These are phyloP conservation scores for Cryptotis parvus DNA, from an alignment of 2,113 vertebrate genomes.

Conservation along the genomic window DNA sequence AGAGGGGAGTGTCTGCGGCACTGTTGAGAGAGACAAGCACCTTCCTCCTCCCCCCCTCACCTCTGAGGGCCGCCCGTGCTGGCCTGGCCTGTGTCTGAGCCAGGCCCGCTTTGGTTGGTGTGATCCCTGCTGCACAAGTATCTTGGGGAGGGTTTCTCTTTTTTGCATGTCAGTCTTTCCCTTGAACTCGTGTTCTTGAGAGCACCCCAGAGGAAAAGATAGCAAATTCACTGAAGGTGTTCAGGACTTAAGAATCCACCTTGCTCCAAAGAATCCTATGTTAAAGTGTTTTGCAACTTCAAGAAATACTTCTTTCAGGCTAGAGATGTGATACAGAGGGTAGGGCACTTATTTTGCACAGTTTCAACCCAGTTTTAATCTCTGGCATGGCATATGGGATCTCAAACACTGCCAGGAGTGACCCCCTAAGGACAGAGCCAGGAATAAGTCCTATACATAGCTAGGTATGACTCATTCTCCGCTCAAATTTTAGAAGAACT, in stretches of 20 bases:
- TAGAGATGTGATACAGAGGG: too few relatives aligned
- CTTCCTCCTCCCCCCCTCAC: background rate
- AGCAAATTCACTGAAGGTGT: background rate
- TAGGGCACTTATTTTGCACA: too few relatives aligned
- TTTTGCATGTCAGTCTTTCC: background rate
- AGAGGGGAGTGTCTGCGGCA: background rate
- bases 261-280: background rate
- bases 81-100: background rate
- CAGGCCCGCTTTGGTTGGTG: too few relatives aligned
- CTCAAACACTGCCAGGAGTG: too few relatives aligned
- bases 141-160: background rate
- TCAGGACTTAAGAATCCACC: background rate
- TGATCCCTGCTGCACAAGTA: accelerated
- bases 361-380: too few relatives aligned
- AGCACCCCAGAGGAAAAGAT: background rate
- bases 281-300: background rate
- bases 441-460: too few relatives aligned
- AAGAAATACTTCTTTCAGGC: too few relatives aligned
- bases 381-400: too few relatives aligned
- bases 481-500: too few relatives aligned
- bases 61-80: background rate
- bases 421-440: too few relatives aligned
- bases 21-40: background rate
- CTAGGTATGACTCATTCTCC: too few relatives aligned
- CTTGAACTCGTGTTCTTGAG: background rate